Evolutionary conservation across 2,113 vertebrate genomes (phyloP).

Genomic region (Marcusenius ussheri): DNA sequence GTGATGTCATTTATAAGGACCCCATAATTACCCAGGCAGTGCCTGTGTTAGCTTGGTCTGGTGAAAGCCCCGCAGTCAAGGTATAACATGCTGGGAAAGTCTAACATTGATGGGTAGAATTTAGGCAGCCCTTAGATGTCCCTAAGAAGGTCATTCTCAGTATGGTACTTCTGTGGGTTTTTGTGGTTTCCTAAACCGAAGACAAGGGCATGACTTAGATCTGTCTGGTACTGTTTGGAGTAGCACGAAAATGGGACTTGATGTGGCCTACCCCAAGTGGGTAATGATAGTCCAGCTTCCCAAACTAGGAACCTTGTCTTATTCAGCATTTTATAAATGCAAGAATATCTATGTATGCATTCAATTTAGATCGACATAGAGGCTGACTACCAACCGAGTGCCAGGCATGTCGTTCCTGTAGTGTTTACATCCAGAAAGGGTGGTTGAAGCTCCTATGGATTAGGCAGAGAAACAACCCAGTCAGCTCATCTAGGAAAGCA

Average conservation of each 20-base stretch:
- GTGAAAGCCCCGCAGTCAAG: conserved; percentile 42
- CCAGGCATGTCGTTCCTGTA: too few relatives aligned
- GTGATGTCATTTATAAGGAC: conserved; percentile 61
- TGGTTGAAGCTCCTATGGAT: not conserved
- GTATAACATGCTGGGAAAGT: conserved; percentile 35
- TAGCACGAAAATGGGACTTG: conserved; percentile 44
- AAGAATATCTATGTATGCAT: conserved; percentile 41
- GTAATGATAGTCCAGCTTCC: conserved; percentile 55
- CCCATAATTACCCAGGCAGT: conserved; percentile 53
- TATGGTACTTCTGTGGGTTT: not conserved
- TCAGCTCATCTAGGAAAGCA: not conserved
- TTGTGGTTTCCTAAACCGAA: conserved; percentile 28
- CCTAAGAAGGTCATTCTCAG: not conserved
- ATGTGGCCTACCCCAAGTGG: conserved; percentile 47
- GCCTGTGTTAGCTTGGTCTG: conserved; percentile 55
- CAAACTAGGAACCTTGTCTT: conserved; percentile 41
- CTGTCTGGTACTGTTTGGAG: conserved; percentile 35
- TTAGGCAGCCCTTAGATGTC: conserved; percentile 31
- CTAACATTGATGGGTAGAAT: conserved; percentile 20
- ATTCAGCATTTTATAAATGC: conserved; percentile 43
- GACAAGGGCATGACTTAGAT: conserved; percentile 27
- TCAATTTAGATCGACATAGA: conserved; percentile 40
- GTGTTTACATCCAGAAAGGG: conserved; percentile 19
- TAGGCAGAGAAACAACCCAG: not conserved
- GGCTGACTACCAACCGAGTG: not conserved